Percentiles rank a stretch among this genome's conserved stretches.
Conservation (phyloP, 2,113 vertebrate species). For the Campylomormyrus numenius region DNA sequence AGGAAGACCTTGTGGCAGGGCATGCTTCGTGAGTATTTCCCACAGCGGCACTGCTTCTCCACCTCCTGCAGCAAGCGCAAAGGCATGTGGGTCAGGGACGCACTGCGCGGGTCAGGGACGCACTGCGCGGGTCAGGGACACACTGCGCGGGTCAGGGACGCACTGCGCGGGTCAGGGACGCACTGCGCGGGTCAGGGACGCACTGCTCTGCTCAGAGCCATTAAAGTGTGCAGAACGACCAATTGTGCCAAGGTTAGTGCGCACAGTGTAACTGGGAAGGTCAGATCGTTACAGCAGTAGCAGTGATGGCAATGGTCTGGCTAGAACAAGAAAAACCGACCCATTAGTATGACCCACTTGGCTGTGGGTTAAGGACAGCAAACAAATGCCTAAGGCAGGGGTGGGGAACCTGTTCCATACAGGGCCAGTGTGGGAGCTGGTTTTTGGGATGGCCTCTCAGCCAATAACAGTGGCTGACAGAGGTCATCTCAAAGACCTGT, state of each 20-base stretch:
- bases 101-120: too few relatives aligned
- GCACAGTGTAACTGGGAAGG: neutral
- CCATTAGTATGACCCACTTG: neutral
- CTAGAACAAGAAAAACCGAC: neutral
- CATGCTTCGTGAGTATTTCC: constrained; percentile 75
- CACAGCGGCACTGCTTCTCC: constrained; percentile 89
- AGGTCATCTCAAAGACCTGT: too few relatives aligned
- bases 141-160: neutral
- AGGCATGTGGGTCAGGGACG: neutral
- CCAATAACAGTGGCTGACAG: too few relatives aligned
- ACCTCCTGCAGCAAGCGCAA: constrained; percentile 67
- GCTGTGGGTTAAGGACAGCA: neutral
- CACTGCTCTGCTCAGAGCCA: neutral
- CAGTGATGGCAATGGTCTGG: neutral
- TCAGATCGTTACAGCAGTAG: neutral
- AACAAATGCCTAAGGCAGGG: neutral
- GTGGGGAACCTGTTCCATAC: too few relatives aligned
- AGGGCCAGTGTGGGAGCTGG: too few relatives aligned
- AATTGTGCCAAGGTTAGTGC: neutral
- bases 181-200: too few relatives aligned
- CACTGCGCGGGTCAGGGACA: neutral
- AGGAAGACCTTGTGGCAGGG: constrained; percentile 88
- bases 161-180: neutral
- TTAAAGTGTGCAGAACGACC: neutral
- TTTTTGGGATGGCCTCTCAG: too few relatives aligned